These are phyloP conservation scores for Helleia helle DNA, from an alignment of 2,888 invertebrate genomes.

Conservation along the genomic window DNA sequence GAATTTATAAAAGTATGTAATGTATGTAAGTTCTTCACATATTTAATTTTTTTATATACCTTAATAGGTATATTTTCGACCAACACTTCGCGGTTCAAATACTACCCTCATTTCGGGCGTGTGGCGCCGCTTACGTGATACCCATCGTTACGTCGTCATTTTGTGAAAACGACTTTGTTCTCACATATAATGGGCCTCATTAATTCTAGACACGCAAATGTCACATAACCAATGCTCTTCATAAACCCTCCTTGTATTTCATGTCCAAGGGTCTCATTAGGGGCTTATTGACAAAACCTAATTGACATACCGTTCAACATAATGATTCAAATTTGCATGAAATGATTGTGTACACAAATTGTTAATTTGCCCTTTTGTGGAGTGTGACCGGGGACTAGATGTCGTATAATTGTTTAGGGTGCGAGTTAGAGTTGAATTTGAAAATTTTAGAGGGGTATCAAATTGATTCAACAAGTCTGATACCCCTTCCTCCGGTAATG, in stretches of 20 bases:
- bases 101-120: slow-evolving; percentile 8
- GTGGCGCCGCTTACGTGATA: slow-evolving; percentile 22
- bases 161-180: slow-evolving; percentile 16
- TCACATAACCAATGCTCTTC: slow-evolving; percentile 31
- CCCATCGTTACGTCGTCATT: slow-evolving; percentile 11
- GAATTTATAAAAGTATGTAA: background rate
- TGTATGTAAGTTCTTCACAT: too few relatives aligned
- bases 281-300: slow-evolving; percentile 17
- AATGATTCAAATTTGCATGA: slow-evolving; percentile 23
- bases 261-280: slow-evolving; percentile 22
- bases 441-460: too few relatives aligned
- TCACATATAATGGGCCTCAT: slow-evolving; percentile 26
- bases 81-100: too few relatives aligned
- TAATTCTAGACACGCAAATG: slow-evolving; percentile 37
- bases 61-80: too few relatives aligned
- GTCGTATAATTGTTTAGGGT: slow-evolving; percentile 61
- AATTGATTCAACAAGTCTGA: slow-evolving; percentile 59
- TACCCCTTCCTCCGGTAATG: slow-evolving; percentile 32
- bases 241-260: slow-evolving; percentile 16
- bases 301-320: slow-evolving; percentile 16
- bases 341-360: slow-evolving; percentile 24
- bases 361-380: slow-evolving; percentile 45
- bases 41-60: too few relatives aligned
- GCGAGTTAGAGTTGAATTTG: slow-evolving; percentile 53
- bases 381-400: slow-evolving; percentile 42